Base-by-base conservation (phyloP, 2,113 vertebrate genomes). In the Gasterosteus nipponicus region DNA sequence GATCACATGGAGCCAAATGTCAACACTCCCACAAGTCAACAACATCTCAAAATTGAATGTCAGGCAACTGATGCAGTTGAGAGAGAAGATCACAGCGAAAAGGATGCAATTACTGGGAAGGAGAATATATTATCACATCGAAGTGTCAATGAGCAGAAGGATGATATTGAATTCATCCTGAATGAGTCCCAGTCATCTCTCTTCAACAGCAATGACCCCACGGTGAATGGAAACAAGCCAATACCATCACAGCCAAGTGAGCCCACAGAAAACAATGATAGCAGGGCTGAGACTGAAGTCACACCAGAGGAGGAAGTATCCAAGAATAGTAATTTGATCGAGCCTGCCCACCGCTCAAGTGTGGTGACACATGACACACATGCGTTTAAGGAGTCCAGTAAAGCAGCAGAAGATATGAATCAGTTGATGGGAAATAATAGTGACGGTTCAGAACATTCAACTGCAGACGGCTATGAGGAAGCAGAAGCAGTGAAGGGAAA, bases 121-220 rank as follows among this genome's bases (percentile, higher is more conserved):
- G 91, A 65, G 76, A 88, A 88, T 86, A 86, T 75, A 91, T 91
- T 88, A 87, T 91, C 83, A 78, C 76, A 86, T 87, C 59, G 86
- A 92, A 90, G 87, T 90, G 91, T 90, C 89, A 91, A 74, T 84
- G 90, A 88, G 82, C 71, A 57, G 84, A 86, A 92, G 57, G 73
- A 90, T 67, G 78, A 89, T 86, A 88, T 88, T 87, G 85, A 90
- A 91, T 89, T 91, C 73, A 82, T 86, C 86, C 75, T 89, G 78
- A 85, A 87, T 76, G 89, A 87, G 74, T 85, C 86, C 82, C 85
- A 80, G 78, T 73, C 85, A 38, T 84, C 86, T 78, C 83, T 84
- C 82, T 84, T 82, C 60, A 77, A 83, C 65, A 83, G 79, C 62
- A 54, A 72, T 86, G 83, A 90, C 75, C 78, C 82, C 71, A 56